Evolutionary conservation across 92 coral and sea anemone species (phyloP), one percentile per base, ranked within the genome.

Genomic region (Parazoanthus atlanticus): DNA sequence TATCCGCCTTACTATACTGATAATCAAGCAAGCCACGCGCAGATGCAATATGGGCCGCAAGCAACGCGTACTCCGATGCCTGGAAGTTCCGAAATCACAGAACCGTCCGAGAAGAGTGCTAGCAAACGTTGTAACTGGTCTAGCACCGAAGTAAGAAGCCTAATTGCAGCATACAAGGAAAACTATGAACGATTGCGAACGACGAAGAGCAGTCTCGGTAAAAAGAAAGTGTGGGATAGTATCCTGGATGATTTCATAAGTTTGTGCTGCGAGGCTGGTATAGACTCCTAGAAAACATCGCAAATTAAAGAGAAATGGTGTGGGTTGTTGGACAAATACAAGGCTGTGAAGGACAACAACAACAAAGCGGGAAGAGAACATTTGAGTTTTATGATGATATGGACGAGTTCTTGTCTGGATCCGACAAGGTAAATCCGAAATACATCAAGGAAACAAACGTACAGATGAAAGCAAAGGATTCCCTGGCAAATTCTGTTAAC

Each of bases 341-440:
- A 88, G 80, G 88, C 86, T 32, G 61, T 64, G 34, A 89, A 88
- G 38, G 91, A 91, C 74, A 58, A 91, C 89, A 43, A 43, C 82
- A 91, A 80, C 89, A 88, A 58, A 41, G 84, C 93, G 0, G 91
- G 93, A 84, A 84, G 89, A 88, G 80, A 32, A 88, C 94, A 31
- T 91, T 91, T 54, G 89, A 85, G 82, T 91, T 85, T 88, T 91
- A 49, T 31, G 91, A 91, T 34, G 90, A 88, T 32, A 17, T 80
- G 2, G 71, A 52, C 54, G 85, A 80, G 13, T 91, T 88, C 74
- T 54, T 91, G 75, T 70, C 89, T 36, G 43, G 76, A 12, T 91
- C 91, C 23, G 93, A 81, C 74, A 91, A 82, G 76, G 90, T 87
- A 65, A 88, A 70, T 43, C 49, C 49, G 8, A 43, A 8, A 52